Base-by-base conservation (phyloP, 92 coral and sea anemone species). In the Palythoa grandis region DNA sequence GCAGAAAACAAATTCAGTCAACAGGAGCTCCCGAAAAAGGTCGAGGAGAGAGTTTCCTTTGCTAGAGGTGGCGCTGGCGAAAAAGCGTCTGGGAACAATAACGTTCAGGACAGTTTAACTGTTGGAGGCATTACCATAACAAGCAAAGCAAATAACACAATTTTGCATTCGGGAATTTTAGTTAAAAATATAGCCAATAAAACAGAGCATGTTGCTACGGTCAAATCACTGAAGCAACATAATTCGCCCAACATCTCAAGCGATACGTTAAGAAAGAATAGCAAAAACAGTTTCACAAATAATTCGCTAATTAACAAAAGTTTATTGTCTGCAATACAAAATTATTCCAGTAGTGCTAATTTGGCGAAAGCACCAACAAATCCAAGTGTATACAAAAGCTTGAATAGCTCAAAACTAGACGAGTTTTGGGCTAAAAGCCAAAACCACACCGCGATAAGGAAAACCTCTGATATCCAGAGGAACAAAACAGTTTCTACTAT, bases 111-210 rank as follows among this genome's bases (percentile, higher is more conserved):
- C 39, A 19, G 69, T 58, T 77, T 48, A 15, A 3, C 6, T 7
- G 63, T 8, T 14, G 84, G 38, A 38, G 84, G 84, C 84, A 79
- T 79, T 63, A 63, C 84, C 22, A 47, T 19, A 11, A 39, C 15
- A 63, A 19, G 19, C 53, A 43, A 79, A 63, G 19, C 1, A 12
- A 63, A 63, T 35, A 24, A 7, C 15, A 5, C 71, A 38, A 43
- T n/a, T 4, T 40, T 15, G 54, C 35, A 63, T 15, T 43, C 75
- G 10, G 25, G 40, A 2, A 66, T 5, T 22, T 38, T 80, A 11
- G n/a, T 22, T 11, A 40, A 79, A 63, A 65, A 13, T 58, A 79
- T 14, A 11, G 11, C n/a, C 22, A 16, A 40, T 7, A 15, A 65
- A 17, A 39, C 25, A 5, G 40, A 65, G 0, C 7, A 63, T 65